Conservation (phyloP, 2,797 vertebrate genomes). For the Vireo griseus region DNA sequence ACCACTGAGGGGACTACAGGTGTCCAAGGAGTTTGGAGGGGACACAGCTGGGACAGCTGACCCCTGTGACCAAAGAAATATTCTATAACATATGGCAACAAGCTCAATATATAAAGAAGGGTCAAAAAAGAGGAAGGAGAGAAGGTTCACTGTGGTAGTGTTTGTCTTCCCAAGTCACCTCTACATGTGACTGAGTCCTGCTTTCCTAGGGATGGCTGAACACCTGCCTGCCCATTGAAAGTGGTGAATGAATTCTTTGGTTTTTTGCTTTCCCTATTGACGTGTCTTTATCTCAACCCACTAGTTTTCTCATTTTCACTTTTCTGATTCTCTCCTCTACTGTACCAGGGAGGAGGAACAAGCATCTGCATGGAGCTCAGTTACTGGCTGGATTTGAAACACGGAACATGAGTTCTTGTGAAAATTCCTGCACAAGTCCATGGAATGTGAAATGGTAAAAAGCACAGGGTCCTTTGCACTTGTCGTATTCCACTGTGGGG, state of each 20-base stretch:
- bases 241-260: not conserved
- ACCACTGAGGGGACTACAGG: not conserved
- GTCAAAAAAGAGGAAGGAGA: not conserved
- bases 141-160: not conserved
- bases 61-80: not conserved
- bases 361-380: accelerated
- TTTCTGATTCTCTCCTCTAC: not conserved
- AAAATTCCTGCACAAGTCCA: not conserved
- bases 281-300: not conserved
- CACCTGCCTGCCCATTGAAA: not conserved
- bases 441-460: not conserved
- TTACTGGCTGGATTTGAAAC: not conserved
- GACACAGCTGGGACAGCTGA: not conserved
- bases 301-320: not conserved
- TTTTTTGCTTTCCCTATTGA: not conserved
- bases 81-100: not conserved
- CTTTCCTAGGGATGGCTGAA: not conserved
- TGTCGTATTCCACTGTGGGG: too few species aligned
- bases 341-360: accelerated
- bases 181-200: accelerated
- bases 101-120: accelerated
- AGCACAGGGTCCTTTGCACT: not conserved
- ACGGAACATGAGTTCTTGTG: not conserved
- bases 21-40: not conserved
- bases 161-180: not conserved